Evolutionary conservation across 2,113 vertebrate species (phyloP).

Genomic region (Rhinogobius similis): DNA sequence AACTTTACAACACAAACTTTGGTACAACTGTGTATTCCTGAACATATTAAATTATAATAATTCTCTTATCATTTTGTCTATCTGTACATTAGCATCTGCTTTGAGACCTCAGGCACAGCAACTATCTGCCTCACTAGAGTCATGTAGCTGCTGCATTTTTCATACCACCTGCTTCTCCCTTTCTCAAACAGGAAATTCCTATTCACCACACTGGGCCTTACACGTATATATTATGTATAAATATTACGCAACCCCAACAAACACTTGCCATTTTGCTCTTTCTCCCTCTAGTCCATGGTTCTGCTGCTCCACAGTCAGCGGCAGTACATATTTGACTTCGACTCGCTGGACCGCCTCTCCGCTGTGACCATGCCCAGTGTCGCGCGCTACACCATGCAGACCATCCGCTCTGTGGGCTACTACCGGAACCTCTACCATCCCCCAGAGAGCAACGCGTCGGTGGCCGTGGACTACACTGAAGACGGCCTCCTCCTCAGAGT

Average conservation of each 20-base stretch:
- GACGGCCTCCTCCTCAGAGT: conserved; percentile 92
- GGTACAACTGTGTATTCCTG: neutral
- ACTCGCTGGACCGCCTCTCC: conserved; percentile 89
- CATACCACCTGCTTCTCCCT: conserved; percentile 13
- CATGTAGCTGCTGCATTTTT: conserved; percentile 33
- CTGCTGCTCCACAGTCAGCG: conserved; percentile 97
- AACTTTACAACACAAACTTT: neutral
- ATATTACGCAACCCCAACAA: conserved; percentile 39
- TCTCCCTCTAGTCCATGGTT: conserved; percentile 88
- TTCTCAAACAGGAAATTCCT: conserved; percentile 18
- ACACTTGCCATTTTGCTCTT: conserved; percentile 39
- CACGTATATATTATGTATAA: conserved; percentile 24
- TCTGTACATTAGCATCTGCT: conserved; percentile 10
- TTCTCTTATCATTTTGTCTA: conserved; percentile 9
- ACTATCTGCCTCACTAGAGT: conserved; percentile 10
- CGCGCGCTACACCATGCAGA: conserved; percentile 97
- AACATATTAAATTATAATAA: conserved; percentile 8
- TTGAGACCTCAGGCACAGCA: neutral
- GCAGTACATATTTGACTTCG: conserved; percentile 97
- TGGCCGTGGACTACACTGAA: conserved; percentile 96
- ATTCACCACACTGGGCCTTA: conserved; percentile 15
- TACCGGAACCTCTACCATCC: conserved; percentile 97
- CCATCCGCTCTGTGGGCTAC: conserved; percentile 94
- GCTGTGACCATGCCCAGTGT: conserved; percentile 98
- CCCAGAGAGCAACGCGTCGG: conserved; percentile 95